Evolutionary conservation across 2,113 vertebrate genomes (phyloP), one percentile per base, ranked within the genome.

Genomic region (Corythoichthys intestinalis): DNA sequence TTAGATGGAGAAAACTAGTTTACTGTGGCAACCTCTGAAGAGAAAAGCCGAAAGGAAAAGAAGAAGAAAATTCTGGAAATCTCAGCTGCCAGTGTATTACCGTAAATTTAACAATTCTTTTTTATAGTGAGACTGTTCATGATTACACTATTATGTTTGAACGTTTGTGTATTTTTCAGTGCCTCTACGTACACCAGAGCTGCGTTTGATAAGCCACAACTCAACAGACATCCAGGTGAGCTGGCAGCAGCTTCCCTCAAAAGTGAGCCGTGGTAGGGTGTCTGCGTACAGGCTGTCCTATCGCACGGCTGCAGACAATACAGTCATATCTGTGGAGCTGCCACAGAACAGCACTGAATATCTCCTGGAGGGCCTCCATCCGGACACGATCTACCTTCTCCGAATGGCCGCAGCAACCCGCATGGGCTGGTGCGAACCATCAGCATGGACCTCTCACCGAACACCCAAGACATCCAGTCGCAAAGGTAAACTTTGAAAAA

Each of bases 151-250:
- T 12, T 14, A 17, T 52, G 52, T 61, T 63, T 71, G 9, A 67
- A 14, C 3, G 41, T 28, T 28, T 52, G 10, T 65, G 46, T 66
- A 48, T 75, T 73, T 80, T 74, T 9, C 75, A 98, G 97, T 99
- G 73, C 97, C 97, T 10, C 86, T 99, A 74, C 94, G 96, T 75
- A 95, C 96, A 41, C 97, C 97, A 6, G 97, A 98, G 81, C 91
- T 98, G 34, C 98, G 93, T 75, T 81, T 99, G 85, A 94, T 91
- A 1, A 99, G 97, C 87, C 92, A 89, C 52, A 98, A 94, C 72
- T 94, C 96, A 17, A 94, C 93, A 0, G 94, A 98, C 34, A 97
- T 98, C 78, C 93, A 95, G 61, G 87, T 97, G 67, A 96, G 90
- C 34, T 99, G 97, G 97, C 92, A 96, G 77, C 94, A 93, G 0